A percentile compares a stretch with the other conserved stretches of the same genome.
phyloP scores from a whole-genome alignment of 2,113 vertebrate genomes.

The Micronycteris hirsuta region DNA sequence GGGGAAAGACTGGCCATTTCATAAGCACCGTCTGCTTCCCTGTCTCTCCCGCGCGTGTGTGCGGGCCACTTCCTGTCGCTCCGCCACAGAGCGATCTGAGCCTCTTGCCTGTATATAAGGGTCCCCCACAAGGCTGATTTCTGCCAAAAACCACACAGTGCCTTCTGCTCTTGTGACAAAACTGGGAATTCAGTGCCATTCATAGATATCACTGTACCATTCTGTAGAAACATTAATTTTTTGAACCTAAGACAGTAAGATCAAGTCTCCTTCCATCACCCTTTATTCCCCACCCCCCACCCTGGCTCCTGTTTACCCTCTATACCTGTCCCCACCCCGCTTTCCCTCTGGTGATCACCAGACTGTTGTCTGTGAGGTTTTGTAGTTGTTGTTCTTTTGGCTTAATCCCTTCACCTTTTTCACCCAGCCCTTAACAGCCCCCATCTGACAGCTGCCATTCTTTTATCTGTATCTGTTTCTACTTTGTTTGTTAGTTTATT shows the following conservation, averaged over 20 bases:
- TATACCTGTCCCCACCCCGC: not conserved
- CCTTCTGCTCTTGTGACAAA: not conserved
- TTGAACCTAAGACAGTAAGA: not conserved
- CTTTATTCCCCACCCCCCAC: not conserved
- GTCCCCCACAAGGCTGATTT: not conserved
- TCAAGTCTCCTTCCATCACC: not conserved
- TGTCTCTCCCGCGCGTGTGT: not conserved
- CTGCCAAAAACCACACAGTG: not conserved
- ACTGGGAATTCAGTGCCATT: not conserved
- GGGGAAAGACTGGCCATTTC: not conserved
- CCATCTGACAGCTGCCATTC: not conserved
- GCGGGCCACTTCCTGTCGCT: not conserved
- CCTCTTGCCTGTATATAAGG: not conserved
- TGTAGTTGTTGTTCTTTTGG: not conserved
- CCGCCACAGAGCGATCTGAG: not conserved
- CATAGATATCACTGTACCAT: not conserved
- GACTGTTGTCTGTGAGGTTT: not conserved
- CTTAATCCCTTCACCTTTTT: not conserved
- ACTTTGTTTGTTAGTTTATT: not conserved
- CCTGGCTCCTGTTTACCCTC: too few relatives aligned
- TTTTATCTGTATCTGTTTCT: not conserved
- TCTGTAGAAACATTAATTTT: not conserved
- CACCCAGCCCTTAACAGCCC: too few relatives aligned
- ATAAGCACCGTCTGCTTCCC: not conserved
- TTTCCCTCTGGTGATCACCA: not conserved